Percentiles rank a stretch among this genome's conserved stretches.
Conservation (phyloP, 2,797 vertebrate genomes). For the Silurus aristotelis region DNA sequence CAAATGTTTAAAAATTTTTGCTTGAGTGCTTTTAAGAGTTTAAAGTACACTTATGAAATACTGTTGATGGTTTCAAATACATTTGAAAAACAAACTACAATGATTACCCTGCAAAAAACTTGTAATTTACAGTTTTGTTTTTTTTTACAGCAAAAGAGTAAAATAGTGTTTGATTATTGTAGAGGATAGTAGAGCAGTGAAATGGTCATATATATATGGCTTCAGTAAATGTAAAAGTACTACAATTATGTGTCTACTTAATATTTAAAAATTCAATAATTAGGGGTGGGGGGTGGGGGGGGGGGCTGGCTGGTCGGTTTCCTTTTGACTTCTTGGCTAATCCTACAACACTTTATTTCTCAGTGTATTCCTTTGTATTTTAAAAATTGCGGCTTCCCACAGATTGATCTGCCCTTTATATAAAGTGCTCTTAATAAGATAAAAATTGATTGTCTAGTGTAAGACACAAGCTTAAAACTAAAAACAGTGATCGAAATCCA, state of each 20-base stretch:
- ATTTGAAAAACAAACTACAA: too few relatives aligned
- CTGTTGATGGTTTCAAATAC: not conserved
- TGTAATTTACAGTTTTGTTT: not conserved
- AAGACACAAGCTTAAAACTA: not conserved
- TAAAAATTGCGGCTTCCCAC: not conserved
- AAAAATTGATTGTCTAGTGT: not conserved
- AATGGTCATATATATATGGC: not conserved
- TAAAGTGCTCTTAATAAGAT: not conserved
- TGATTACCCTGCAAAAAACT: too few relatives aligned
- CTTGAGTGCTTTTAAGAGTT: too few relatives aligned
- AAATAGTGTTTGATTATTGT: not conserved
- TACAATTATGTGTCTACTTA: too few relatives aligned
- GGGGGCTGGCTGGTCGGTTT: too few relatives aligned
- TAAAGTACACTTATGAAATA: too few relatives aligned
- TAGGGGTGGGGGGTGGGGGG: too few relatives aligned
- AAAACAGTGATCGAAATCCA: not conserved
- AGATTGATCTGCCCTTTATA: constrained; percentile 4
- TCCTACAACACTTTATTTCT: not conserved
- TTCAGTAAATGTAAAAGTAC: too few relatives aligned
- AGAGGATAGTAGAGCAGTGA: not conserved
- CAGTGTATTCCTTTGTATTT: not conserved
- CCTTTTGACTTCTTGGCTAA: not conserved
- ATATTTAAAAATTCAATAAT: too few relatives aligned
- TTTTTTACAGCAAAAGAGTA: too few relatives aligned
- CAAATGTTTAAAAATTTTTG: too few relatives aligned